These are phyloP conservation scores for Smutsia gigantea DNA, from an alignment of 2,797 vertebrate species.

Conservation along the genomic window DNA sequence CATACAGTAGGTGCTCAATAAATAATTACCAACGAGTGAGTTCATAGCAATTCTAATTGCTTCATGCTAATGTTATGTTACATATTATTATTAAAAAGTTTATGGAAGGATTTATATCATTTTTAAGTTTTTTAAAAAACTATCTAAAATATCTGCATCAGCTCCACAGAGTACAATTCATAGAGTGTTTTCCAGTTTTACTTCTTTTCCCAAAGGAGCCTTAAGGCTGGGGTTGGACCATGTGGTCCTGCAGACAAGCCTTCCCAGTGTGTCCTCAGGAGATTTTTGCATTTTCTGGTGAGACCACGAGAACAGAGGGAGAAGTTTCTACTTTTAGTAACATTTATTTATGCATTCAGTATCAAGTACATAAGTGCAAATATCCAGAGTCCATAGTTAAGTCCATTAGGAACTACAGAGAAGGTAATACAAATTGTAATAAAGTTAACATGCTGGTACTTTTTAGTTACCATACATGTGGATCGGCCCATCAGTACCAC, in stretches of 20 bases:
- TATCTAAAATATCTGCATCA: background rate
- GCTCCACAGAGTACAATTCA: background rate
- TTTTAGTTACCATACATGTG: constrained; percentile 94
- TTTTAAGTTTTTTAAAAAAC: background rate
- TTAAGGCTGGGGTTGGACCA: background rate
- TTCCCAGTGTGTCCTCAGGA: background rate
- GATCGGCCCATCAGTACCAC: constrained; percentile 94
- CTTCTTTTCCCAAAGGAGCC: background rate
- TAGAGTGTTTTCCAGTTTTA: background rate
- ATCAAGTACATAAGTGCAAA: constrained; percentile 99
- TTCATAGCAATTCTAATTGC: background rate
- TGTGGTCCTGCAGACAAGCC: background rate
- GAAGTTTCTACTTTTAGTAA: constrained; percentile 93
- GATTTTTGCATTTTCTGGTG: background rate
- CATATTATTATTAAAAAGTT: background rate
- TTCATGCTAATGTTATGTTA: background rate
- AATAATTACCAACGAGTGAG: background rate
- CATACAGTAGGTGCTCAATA: background rate
- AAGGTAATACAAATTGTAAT: constrained; percentile 98
- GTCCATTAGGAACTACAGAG: constrained; percentile 94
- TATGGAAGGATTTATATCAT: background rate
- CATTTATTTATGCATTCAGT: constrained; percentile 99
- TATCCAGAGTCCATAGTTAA: constrained; percentile 97
- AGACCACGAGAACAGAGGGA: constrained; percentile 69
- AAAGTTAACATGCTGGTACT: constrained; percentile 94